Base-by-base conservation (phyloP, 1,140 invertebrate genomes). In the Archegozetes longisetosus region DNA sequence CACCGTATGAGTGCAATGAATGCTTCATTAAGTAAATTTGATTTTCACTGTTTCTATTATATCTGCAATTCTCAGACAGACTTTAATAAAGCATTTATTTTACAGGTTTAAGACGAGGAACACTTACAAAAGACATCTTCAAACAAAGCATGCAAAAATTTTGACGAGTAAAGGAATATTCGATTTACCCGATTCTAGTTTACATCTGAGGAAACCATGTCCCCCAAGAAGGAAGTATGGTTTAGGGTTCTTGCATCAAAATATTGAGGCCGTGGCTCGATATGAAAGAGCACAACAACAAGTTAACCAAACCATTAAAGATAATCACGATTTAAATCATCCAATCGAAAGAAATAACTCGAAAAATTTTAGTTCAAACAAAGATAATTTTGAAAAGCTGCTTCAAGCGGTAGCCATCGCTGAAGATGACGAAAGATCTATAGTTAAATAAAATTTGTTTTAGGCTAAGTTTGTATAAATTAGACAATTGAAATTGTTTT, bases 1-100 rank as follows among this genome's bases (percentile, higher is more conserved):
- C 78, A 22, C 81, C 81, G 2, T 83, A 79, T 65, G 73, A 78
- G n/a, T 83, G 81, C 64, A 73, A 73, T 3, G 80, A 81, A 63
- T 83, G 81, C 69, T 71, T 75, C 3, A 74, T 77, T 61, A 73
- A 76, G 76, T 78, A 67, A 53, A 59, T 57, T 52, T 3, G 2
- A 25, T 14, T 9, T 23, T 29, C 1, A n/a, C 9, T 20, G 28
- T 50, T 40, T 46, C 4, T 17, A 55, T 55, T 55, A 24, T 27
- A 12, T 28, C 14, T 53, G 24, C 23, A 17, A 54, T 3, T 54
- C 27, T 54, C 2, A 20, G 27, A 47, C 14, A 47, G 46, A 47
- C 14, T 14, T 14, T 14, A n/a, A 47, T 14, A n/a, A 47, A n/a
- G 14, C 22, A 52, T 25, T 9, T 52, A 25, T 52, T 52, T 24